Evolutionary conservation across 2,888 invertebrate species (phyloP), one percentile per base, ranked within the genome.

Genomic region (Plagiodera versicolora): DNA sequence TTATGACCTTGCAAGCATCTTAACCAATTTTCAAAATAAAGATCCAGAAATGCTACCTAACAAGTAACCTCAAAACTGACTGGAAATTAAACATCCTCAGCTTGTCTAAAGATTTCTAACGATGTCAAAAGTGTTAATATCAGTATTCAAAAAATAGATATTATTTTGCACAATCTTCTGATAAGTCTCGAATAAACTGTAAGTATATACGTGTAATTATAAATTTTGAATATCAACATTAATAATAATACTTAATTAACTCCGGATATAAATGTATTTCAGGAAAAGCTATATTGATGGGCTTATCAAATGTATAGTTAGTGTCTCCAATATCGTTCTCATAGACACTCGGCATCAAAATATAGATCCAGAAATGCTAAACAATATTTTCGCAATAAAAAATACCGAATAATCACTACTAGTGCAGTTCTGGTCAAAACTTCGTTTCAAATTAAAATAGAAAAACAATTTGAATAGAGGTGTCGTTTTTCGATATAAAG

Each of bases 231-330:
- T 58, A 54, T 58, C 58, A 62, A 52, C 62, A 62, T 62, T 49
- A 58, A 28, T 58, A 58, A 58, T 51, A 58, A 52, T 50, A 58
- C 58, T 55, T 58, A 62, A 64, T 67, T 69, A 68, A 70, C 65
- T 65, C 59, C 60, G 28, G 18, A 60, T 70, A 71, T 71, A 70
- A 39, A 71, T 62, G 61, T 64, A 67, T 70, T 67, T 69, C 60
- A 70, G 66, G 69, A 66, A 68, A 69, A 67, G 61, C 61, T 69
- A 69, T 68, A 60, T 60, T 67, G 59, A 65, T 68, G 67, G 58
- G 71, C 70, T 71, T 70, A 67, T 70, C 67, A 65, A 57, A 55
- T 60, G 54, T 66, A 51, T 67, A 60, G 61, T 51, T 64, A 67
- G 63, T 68, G 69, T 69, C 69, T 66, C 66, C 69, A 66, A 61